Base-by-base conservation (phyloP, 2,888 invertebrate species). In the Tenthredo scrophulariae region DNA sequence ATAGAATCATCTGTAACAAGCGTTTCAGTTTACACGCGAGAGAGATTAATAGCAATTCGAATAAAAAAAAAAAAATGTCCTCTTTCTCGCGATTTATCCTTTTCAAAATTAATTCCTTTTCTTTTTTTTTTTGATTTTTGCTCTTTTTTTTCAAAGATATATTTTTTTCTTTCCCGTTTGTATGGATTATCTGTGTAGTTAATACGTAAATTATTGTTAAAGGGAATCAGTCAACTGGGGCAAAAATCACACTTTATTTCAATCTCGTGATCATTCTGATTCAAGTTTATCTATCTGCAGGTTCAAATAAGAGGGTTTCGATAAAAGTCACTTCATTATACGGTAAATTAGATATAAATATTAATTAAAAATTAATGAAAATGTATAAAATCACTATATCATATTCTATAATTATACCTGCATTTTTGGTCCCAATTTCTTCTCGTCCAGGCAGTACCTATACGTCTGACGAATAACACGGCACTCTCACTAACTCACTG, bases 401-500 rank as follows among this genome's bases (percentile, higher is more conserved):
- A 13, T 62, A 9, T 62, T 26, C 13, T 62, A 80, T 62, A n/a
- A n/a, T 22, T 40, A n/a, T 80, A 80, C 80, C 80, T 80, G 33
- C 80, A 80, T 80, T 40, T 22, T 80, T 80, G 80, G n/a, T 62
- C 62, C 40, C 50, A 62, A 62, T 26, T 50, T 58, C 40, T 80
- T 77, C 54, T 80, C 40, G 62, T 62, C 80, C 80, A 33, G 40
- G 62, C n/a, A 18, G 80, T 33, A 62, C 13, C 22, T 18, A 40
- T 7, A 26, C 50, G 58, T 80, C 80, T 80, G 58, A 80, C 58
- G 80, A 80, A 80, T 80, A 33, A 80, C 91, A 89, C 91, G 90
- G 92, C 91, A 93, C 93, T 93, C 93, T 93, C 93, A 93, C 93
- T 93, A 92, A 92, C 92, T 91, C 90, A 93, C 93, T 93, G 92